Evolutionary conservation across 2,888 invertebrate genomes (phyloP).

Genomic region (Machimus atricapillus): DNA sequence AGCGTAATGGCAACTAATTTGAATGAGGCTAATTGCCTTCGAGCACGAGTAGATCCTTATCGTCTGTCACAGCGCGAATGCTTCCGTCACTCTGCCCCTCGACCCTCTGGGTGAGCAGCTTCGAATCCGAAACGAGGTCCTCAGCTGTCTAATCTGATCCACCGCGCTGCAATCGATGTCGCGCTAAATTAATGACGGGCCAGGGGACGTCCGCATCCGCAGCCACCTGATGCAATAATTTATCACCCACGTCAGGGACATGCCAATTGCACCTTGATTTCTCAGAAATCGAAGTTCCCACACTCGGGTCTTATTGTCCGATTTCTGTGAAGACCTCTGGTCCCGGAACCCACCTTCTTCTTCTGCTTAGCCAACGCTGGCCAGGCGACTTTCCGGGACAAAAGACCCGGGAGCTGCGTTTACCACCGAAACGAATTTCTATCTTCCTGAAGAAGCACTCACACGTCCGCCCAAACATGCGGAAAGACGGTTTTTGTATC

Average conservation of each 20-base stretch:
- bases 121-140: background rate
- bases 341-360: background rate
- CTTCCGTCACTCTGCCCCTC: background rate
- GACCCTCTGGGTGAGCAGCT: background rate
- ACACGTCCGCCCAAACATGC: background rate
- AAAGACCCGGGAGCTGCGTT: background rate
- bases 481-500: background rate
- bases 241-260: conserved; percentile 9
- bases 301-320: background rate
- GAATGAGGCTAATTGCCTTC: background rate
- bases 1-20: conserved; percentile 20
- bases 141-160: background rate
- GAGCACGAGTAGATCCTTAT: conserved; percentile 12
- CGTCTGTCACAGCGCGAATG: background rate
- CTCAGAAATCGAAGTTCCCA: conserved; percentile 13
- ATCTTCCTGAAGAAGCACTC: background rate
- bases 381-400: background rate
- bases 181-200: conserved; percentile 3
- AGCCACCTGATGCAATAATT: conserved; percentile 36
- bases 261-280: conserved; percentile 21
- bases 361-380: background rate
- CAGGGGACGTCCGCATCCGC: background rate
- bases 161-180: background rate
- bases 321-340: background rate
- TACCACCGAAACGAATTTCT: background rate